phyloP scores from a whole-genome alignment of 92 coral and sea anemone species.

The Bergia puertoricense region DNA sequence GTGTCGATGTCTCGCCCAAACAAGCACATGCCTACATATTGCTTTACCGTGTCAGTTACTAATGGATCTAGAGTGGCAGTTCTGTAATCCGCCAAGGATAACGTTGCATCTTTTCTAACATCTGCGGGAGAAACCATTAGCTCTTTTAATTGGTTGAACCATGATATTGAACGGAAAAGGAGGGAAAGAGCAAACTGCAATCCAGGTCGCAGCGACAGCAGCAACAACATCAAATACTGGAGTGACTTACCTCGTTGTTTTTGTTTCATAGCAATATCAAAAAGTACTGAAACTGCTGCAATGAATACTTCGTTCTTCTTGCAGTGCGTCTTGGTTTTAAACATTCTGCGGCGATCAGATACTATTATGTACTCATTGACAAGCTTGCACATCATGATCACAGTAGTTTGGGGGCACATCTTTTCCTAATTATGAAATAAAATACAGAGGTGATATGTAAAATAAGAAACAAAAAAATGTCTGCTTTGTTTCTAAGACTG shows the following conservation, averaged over 20 bases:
- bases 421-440: not conserved
- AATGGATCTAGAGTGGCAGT: not conserved
- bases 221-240: not conserved
- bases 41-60: not conserved
- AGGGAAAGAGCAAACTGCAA: not conserved
- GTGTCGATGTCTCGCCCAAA: not conserved
- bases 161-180: too few species aligned
- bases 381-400: not conserved
- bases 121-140: not conserved
- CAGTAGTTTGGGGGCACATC: not conserved
- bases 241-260: not conserved
- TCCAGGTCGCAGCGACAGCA: too few species aligned
- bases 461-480: too few species aligned
- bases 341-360: not conserved
- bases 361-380: not conserved
- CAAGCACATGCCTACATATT: not conserved
- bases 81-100: not conserved
- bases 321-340: not conserved
- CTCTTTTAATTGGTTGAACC: too few species aligned
- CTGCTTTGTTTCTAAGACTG: not conserved
- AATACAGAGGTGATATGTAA: too few species aligned
- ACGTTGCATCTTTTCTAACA: not conserved
- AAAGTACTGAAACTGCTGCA: not conserved
- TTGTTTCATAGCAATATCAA: not conserved
- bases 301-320: not conserved